Evolutionary conservation across 2,797 vertebrate species (phyloP).

Genomic region (Muraenolepis orangiensis): DNA sequence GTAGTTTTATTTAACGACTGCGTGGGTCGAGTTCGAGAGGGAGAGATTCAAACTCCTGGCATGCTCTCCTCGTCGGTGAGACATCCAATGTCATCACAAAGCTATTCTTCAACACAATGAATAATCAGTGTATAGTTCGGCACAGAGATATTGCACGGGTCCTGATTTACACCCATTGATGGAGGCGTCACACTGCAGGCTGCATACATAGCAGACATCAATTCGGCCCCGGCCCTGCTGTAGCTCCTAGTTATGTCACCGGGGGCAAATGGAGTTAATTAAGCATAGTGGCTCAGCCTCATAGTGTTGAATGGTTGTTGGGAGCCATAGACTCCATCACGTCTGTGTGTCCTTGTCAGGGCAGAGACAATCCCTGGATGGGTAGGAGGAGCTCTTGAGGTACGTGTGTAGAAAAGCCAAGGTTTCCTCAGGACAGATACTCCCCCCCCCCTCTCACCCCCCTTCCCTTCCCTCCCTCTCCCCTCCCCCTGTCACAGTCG

Average conservation of each 20-base stretch:
- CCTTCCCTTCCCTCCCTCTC: background rate
- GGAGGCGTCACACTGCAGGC: too few species aligned
- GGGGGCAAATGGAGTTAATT: background rate
- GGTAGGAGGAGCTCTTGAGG: background rate
- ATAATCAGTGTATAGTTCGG: background rate
- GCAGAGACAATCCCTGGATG: background rate
- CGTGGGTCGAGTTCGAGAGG: background rate
- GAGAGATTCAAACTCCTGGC: background rate
- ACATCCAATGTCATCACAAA: background rate
- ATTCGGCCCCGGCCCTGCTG: background rate
- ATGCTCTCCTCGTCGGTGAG: background rate
- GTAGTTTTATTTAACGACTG: background rate
- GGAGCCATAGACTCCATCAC: background rate
- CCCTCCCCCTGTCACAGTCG: background rate
- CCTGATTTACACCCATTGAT: background rate
- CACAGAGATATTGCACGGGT: background rate
- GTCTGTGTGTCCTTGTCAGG: conserved; percentile 9
- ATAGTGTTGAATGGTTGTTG: background rate
- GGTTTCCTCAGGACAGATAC: conserved; percentile 4
- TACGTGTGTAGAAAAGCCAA: background rate
- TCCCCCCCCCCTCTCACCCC: background rate
- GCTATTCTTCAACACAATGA: background rate
- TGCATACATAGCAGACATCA: conserved; percentile 1
- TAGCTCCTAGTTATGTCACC: background rate
- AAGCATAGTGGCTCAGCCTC: conserved; percentile 6